Base-by-base conservation (phyloP, 2,888 invertebrate genomes). In the Bibio marci region DNA sequence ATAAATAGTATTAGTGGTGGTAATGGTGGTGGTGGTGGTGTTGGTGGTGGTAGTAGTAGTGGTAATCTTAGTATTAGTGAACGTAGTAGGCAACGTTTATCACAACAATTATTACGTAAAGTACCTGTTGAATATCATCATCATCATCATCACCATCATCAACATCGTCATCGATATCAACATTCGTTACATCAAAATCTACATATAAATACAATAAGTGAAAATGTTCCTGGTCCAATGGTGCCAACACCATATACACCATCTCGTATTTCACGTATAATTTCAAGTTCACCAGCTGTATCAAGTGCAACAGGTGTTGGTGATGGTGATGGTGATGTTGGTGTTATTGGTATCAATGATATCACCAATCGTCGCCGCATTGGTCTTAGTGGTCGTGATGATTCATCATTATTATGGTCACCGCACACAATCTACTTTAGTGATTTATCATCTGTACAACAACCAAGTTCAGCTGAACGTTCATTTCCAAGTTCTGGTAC, bases 361-460 rank as follows among this genome's bases (percentile, higher is more conserved):
- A n/a, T n/a, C n/a, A n/a, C n/a, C n/a, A n/a, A n/a, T n/a, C n/a
- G n/a, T n/a, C n/a, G n/a, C n/a, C 22, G 22, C 8, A 6, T 8
- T 6, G 22, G 5, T 6, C 22, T 22, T 22, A 22, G 8, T 22
- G 22, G 22, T 6, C 5, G 22, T 22, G 22, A 6, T 6, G 68
- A 72, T 55, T 69, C 77, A 4, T 78, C 80, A 41, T 15, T n/a
- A 2, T n/a, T 35, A 13, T 78, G 78, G 69, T 73, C 79, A 14
- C 74, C 79, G 39, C 31, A 37, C 18, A 43, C 48, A 1, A 67
- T 77, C 44, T 82, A 85, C 64, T 80, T 82, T 52, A 83, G 81
- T 56, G 87, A 88, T 62, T 70, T 88, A 50, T 87, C 87, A 63
- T 86, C 86, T 32, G 87, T 88, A 43, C 73, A 79, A 35, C 77